Base-by-base conservation (phyloP, 2,888 invertebrate genomes). In the Plusia festucae region DNA sequence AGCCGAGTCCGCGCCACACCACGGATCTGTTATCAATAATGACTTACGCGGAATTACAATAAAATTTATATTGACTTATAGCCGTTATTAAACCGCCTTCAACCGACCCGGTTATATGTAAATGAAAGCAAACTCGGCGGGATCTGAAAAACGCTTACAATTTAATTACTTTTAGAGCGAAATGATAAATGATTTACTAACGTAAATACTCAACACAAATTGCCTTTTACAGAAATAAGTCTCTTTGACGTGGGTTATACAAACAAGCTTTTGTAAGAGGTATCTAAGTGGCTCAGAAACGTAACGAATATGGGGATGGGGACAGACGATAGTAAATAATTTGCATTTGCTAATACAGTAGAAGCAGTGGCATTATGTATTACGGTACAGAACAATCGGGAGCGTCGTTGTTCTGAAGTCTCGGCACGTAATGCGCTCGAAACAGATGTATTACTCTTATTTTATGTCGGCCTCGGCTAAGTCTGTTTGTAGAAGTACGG, bases 1-100 rank as follows among this genome's bases (percentile, higher is more conserved):
- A 85, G 82, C 82, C 78, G 81, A 85, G 87, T 83, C 86, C 83
- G 76, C 81, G 84, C 82, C 75, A 76, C 81, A 76, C 82, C 80
- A 80, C 75, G 84, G 88, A 88, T 89, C 86, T 88, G 88, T 86
- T 90, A 90, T 91, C 90, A 89, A 90, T 93, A 91, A 91, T 90
- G 87, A 89, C 86, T 88, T 86, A 86, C 83, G 80, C 71, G 78
- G 82, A 85, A 85, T 86, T 86, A 86, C 82, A 85, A 85, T 86
- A 85, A 85, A 87, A 82, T 84, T 85, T 79, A 75, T 85, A 85
- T 85, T 82, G 83, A 76, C 76, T 78, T 65, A 64, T 55, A 60
- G 67, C 66, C 69, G 63, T 69, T 69, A 81, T 81, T 81, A 75
- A 74, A 69, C 61, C 53, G 56, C 51, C 57, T 70, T 54, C 34